Conservation (phyloP, 1,140 invertebrate genomes). For the Euwallacea similis region DNA sequence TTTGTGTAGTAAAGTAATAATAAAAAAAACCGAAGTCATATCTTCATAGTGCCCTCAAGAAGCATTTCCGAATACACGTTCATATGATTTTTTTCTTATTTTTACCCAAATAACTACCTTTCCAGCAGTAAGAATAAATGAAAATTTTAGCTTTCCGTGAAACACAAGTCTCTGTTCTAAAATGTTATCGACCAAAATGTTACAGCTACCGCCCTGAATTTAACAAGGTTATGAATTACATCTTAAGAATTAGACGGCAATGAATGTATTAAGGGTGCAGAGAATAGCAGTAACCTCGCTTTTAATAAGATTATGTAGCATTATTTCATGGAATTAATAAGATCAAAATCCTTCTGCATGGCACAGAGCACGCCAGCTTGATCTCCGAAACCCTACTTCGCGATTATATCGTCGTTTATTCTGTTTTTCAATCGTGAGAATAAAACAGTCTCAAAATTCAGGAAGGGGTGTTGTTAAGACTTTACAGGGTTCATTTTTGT, state of each 20-base stretch:
- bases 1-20: too few species aligned
- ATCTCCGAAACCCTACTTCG: constrained; percentile 39
- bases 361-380: constrained; percentile 39
- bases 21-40: too few species aligned
- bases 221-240: constrained; percentile 37
- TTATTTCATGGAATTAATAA: constrained; percentile 67
- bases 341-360: constrained; percentile 61
- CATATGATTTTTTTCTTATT: too few species aligned
- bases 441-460: not conserved
- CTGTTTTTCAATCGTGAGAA: constrained; percentile 16
- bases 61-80: too few species aligned
- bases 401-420: constrained; percentile 31
- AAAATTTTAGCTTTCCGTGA: too few species aligned
- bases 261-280: constrained; percentile 54
- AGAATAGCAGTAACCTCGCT: constrained; percentile 59
- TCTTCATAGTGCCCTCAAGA: too few species aligned
- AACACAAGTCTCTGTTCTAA: too few species aligned
- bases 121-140: too few species aligned
- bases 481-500: too few species aligned
- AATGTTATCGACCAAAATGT: too few species aligned
- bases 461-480: too few species aligned
- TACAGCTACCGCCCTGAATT: constrained; percentile 1
- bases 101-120: too few species aligned
- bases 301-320: constrained; percentile 66
- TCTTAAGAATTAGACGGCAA: constrained; percentile 53